Base-by-base conservation (phyloP, 2,113 vertebrate genomes). In the Prochilodus magdalenae region DNA sequence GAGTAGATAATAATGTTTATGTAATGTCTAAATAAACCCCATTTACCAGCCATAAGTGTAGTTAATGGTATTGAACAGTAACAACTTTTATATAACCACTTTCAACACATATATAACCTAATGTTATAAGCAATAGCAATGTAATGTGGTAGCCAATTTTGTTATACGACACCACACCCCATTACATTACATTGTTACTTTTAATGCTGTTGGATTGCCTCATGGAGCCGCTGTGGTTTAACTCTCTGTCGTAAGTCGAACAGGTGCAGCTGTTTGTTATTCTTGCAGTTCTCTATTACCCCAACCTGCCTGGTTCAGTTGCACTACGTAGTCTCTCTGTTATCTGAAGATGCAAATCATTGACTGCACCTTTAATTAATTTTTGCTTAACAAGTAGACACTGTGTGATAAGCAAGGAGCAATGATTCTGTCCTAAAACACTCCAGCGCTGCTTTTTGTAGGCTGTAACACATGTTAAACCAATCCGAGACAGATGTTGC, bases 181-280 rank as follows among this genome's bases (percentile, higher is more conserved):
- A 6, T 36, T 36, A 36, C n/a, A 44, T 44, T 12, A 44, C 27
- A 24, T 27, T 33, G 27, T 55, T 24, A 15, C 6, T 27, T 27
- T 67, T 36, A 40, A 36, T 67, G 36, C 12, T 27, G 62, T 73
- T 70, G 22, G 18, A n/a, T 4, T 27, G 49, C 83, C 86, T 87
- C 77, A 30, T 77, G 83, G 78, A 77, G 86, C 30, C 74, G 77
- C 86, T 85, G 77, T 44, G 40, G 40, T 44, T 4, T 81, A 59
- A 60, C 40, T 20, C 36, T 67, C 49, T 18, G 16, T 51, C 1
- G 49, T 67, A 33, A 36, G 10, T 57, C 1, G 24, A 65, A 24
- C 83, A 85, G 84, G 79, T 81, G 75, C 74, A 70, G 36, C 49
- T 24, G 57, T 47, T 65, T 29, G 53, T 24, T 24, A 60, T 72